Evolutionary conservation across 2,888 invertebrate genomes (phyloP).

Genomic region (Leptarthrus brevirostris): DNA sequence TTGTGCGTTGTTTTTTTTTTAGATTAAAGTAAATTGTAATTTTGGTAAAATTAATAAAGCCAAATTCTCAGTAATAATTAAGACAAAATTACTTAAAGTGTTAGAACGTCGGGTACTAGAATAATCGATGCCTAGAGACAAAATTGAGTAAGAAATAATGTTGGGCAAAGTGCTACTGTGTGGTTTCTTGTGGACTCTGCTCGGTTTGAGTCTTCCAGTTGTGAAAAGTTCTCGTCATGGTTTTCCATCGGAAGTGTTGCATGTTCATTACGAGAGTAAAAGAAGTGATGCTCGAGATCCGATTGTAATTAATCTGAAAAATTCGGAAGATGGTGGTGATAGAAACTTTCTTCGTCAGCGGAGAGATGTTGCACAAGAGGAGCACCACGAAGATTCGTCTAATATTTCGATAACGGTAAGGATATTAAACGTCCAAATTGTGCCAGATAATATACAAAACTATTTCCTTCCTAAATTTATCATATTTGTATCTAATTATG

Average conservation of each 20-base stretch:
- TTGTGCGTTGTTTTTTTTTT: too few species aligned
- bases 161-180: neutral
- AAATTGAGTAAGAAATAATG: constrained; percentile 5
- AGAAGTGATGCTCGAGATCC: constrained; percentile 9
- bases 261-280: constrained; percentile 49
- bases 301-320: neutral
- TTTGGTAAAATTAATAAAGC: too few species aligned
- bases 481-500: constrained; percentile 1
- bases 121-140: neutral
- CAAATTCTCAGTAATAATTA: too few species aligned
- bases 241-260: constrained; percentile 50
- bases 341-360: neutral
- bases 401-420: constrained; percentile 10
- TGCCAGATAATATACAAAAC: too few species aligned
- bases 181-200: neutral
- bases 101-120: too few species aligned
- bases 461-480: too few species aligned
- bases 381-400: neutral
- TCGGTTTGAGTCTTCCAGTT: neutral
- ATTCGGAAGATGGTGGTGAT: neutral
- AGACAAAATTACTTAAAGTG: too few species aligned
- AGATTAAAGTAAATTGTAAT: too few species aligned
- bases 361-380: neutral
- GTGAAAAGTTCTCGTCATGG: constrained; percentile 51
- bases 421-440: neutral